Evolutionary conservation across 1,140 invertebrate genomes (phyloP).

Genomic region (Rhopalosiphum padi): DNA sequence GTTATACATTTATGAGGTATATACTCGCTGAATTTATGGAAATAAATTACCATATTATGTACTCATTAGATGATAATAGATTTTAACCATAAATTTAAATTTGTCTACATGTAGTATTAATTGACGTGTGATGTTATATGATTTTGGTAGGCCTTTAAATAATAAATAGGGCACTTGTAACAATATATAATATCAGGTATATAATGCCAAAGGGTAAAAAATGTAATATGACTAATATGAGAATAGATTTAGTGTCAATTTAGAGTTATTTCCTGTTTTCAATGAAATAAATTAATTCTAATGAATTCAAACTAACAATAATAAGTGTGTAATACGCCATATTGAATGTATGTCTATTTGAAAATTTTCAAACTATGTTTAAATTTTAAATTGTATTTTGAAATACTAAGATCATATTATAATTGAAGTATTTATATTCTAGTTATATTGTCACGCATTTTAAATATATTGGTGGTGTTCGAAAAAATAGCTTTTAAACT

Average conservation of each 20-base stretch:
- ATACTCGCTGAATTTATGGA: background rate
- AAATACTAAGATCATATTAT: background rate
- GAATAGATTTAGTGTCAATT: background rate
- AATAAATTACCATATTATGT: background rate
- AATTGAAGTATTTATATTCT: background rate
- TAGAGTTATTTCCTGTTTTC: background rate
- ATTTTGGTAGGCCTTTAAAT: background rate
- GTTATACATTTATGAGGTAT: background rate
- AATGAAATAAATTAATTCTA: background rate
- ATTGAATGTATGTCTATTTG: background rate
- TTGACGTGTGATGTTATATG: background rate
- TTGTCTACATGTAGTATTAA: background rate
- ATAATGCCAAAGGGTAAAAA: background rate
- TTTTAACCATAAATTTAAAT: background rate
- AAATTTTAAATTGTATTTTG: background rate
- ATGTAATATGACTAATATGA: background rate
- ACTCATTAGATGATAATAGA: background rate
- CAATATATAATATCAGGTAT: background rate
- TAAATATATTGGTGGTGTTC: background rate
- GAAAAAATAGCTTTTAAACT: background rate
- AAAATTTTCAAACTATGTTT: background rate
- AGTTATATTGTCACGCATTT: background rate
- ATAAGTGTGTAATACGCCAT: background rate
- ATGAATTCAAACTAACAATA: background rate
- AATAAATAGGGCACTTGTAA: background rate